Percentiles rank a stretch among this genome's conserved stretches.
phyloP scores from a whole-genome alignment of 2,797 vertebrate species.

The Cyprinella venusta region DNA sequence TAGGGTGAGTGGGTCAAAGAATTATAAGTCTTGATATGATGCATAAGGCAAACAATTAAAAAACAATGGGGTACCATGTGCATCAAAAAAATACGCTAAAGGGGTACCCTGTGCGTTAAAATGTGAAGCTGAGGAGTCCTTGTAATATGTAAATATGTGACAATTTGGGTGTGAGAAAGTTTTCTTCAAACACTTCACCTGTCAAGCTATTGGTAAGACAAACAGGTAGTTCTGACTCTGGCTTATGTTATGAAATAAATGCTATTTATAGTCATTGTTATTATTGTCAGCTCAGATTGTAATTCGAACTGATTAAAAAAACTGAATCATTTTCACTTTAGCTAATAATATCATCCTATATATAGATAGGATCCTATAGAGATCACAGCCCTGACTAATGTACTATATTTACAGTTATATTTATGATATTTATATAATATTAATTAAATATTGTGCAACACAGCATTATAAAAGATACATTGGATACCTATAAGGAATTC shows the following conservation, averaged over 20 bases:
- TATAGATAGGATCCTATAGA: no score
- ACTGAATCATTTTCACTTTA: background rate
- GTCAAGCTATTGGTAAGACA: background rate
- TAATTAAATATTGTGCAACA: conserved; percentile 15
- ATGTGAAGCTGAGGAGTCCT: no score
- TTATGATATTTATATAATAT: conserved; percentile 1
- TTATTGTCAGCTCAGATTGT: background rate
- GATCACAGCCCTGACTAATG: conserved; percentile 11
- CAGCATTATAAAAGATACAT: conserved; percentile 32
- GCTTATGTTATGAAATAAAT: background rate
- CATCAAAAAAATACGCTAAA: no score
- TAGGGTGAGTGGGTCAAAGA: no score
- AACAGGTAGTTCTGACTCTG: background rate
- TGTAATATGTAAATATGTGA: no score
- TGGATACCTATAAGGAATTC: conserved; percentile 34
- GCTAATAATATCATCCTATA: conserved; percentile 12
- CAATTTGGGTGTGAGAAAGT: no score
- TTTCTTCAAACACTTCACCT: background rate
- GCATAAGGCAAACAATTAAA: no score
- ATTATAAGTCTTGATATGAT: no score
- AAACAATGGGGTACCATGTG: no score
- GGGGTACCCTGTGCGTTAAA: no score
- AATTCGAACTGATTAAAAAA: background rate
- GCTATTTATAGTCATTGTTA: background rate
- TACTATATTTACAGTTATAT: conserved; percentile 8